These are phyloP conservation scores for Hesperophylax magnus DNA, from an alignment of 1,140 invertebrate species.

Conservation along the genomic window DNA sequence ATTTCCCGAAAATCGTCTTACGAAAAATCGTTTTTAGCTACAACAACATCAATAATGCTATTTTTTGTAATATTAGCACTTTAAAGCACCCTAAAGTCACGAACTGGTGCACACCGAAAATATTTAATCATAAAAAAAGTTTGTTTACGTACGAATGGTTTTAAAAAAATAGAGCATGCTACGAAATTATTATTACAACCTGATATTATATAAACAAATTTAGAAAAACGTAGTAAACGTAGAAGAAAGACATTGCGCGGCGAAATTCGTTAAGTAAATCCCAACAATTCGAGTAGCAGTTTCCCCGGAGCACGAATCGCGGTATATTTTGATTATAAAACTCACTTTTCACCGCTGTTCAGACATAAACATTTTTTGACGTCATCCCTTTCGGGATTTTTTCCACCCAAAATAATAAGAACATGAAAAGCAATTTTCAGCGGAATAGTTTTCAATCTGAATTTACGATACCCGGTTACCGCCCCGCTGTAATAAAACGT, in stretches of 20 bases:
- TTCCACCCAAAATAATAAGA: constrained; percentile 43
- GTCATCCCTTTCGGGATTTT: constrained; percentile 34
- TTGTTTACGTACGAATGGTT: no score
- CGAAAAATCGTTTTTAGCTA: no score
- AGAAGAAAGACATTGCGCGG: not conserved
- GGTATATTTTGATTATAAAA: constrained; percentile 20
- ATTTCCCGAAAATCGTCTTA: no score
- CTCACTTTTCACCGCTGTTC: constrained; percentile 20
- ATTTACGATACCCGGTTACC: constrained; percentile 41
- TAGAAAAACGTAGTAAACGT: not conserved
- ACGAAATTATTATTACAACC: no score
- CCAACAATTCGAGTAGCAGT: not conserved
- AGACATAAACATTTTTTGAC: constrained; percentile 37
- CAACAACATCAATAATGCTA: no score
- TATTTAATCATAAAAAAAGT: no score
- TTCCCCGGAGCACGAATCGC: not conserved
- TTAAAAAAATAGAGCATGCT: no score
- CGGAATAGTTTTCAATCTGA: constrained; percentile 43
- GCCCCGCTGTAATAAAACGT: constrained; percentile 35
- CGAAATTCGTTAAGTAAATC: constrained; percentile 9
- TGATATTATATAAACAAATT: not conserved
- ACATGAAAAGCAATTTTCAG: constrained; percentile 42
- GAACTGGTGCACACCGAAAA: no score
- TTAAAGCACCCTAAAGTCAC: no score
- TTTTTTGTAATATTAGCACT: no score